Base-by-base conservation (phyloP, 92 coral and sea anemone genomes). In the Anthopleura xanthogrammica region DNA sequence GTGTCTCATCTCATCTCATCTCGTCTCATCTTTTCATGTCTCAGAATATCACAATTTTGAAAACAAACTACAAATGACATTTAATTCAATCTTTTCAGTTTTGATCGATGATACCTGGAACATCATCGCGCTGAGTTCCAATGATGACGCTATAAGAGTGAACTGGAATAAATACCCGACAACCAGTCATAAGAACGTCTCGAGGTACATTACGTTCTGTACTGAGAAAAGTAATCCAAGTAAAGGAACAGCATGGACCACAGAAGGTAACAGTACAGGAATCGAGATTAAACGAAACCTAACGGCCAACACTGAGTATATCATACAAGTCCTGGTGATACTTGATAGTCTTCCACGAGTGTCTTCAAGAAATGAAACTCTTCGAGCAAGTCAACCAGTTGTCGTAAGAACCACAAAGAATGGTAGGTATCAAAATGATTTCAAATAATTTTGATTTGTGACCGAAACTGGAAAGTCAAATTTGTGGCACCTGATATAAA, bases 381-480 rank as follows among this genome's bases (percentile, higher is more conserved):
- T 68, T 68, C 74, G 74, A 3, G 74, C 74, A 68, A 68, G 74
- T 29, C 41, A 36, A 68, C 43, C 29, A 68, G 74, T 68, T 68
- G 42, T 36, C 41, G 74, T 68, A 10, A 68, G 74, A 36, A 68
- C 74, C 29, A 1, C 74, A 0, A 68, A 2, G 16, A 36, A 68
- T 9, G 74, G 74, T 68, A 36, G 4, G 74, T 54, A 54, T 54
- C 13, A 12, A 54, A 54, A 13, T 6, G 58, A 54, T 46, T 46
- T 46, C 50, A 46, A 46, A 5, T 46, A 46, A 29, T 5, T 3
- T 46, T 14, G 58, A 14, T 29, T 29, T 29, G 36, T 29, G 36
- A 29, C 36, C 36, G 36, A 14, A 54, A 8, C 14, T 54, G 58
- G 58, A 14, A 54, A 54, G 58, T 54, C 58, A 8, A 11, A 54